Conservation (phyloP, 1,140 invertebrate genomes). For the Microplitis mediator region DNA sequence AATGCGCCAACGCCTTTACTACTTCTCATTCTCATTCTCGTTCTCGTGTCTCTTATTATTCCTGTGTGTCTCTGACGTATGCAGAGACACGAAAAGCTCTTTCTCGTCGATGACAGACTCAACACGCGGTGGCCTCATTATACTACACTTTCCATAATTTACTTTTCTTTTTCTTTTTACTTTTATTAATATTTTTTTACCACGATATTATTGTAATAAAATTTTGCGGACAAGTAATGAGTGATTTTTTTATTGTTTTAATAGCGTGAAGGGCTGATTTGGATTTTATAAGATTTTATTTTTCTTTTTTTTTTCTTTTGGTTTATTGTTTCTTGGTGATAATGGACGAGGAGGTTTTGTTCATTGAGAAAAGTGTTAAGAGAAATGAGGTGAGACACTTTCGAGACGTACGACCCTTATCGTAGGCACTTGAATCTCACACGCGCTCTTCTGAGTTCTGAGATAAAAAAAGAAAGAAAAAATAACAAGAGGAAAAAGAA, state of each 20-base stretch:
- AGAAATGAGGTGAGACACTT: not conserved
- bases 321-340: too few relatives aligned
- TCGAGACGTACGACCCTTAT: not conserved
- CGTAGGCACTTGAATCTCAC: not conserved
- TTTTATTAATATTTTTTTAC: not conserved
- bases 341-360: not conserved
- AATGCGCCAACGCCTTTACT: not conserved
- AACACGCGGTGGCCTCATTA: not conserved
- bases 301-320: too few relatives aligned
- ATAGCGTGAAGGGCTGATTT: too few relatives aligned
- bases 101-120: not conserved
- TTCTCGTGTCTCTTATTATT: not conserved
- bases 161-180: not conserved
- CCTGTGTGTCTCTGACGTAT: not conserved
- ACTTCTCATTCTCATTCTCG: too few relatives aligned
- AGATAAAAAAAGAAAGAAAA: not conserved
- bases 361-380: not conserved
- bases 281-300: too few relatives aligned
- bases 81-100: not conserved
- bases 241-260: too few relatives aligned
- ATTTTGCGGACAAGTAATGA: too few relatives aligned
- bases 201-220: too few relatives aligned
- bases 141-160: not conserved
- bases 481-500: too few relatives aligned
- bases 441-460: not conserved